Base-by-base conservation (phyloP, 1,140 invertebrate species). In the Ostrea edulis region DNA sequence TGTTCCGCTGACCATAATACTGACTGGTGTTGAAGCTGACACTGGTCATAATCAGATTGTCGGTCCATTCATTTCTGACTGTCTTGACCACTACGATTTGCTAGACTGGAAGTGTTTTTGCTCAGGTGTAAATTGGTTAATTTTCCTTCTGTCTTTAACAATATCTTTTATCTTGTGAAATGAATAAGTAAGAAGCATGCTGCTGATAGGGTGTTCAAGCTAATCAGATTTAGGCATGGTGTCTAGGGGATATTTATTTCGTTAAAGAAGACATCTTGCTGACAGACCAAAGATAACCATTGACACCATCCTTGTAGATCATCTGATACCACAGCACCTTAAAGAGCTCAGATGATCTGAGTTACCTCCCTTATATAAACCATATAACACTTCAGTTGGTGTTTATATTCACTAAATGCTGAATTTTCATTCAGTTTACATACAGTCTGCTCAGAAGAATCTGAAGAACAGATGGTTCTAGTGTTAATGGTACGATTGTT, bases 101-200 rank as follows among this genome's bases (percentile, higher is more conserved):
- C 35, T 44, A 44, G 35, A 44, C 35, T 62, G 2, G 55, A 62
- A 58, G n/a, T 17, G 20, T 12, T 71, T 77, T 35, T 17, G 22
- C 29, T 12, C 68, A 77, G 68, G 68, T 77, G 68, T 77, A 77
- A 77, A 77, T 77, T 77, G 25, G 68, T 77, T 35, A 77, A 77
- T 77, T 77, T 77, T 77, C 68, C 25, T 9, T 35, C 68, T 77
- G 68, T 77, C 68, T 77, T 77, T 25, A 25, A 77, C 68, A 77
- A 35, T 35, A 25, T 77, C 68, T 77, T 77, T 77, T 77, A 77
- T 77, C 68, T 77, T 44, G 68, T 77, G 22, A 29, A 77, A 25
- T 77, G 58, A 62, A 62, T 62, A 62, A 62, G 58, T 62, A 62
- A 62, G 58, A 62, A 17, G 17, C 35, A 5, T 14, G 68, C 68